Conservation (phyloP, 2,888 invertebrate genomes). For the Lithosia quadra region DNA sequence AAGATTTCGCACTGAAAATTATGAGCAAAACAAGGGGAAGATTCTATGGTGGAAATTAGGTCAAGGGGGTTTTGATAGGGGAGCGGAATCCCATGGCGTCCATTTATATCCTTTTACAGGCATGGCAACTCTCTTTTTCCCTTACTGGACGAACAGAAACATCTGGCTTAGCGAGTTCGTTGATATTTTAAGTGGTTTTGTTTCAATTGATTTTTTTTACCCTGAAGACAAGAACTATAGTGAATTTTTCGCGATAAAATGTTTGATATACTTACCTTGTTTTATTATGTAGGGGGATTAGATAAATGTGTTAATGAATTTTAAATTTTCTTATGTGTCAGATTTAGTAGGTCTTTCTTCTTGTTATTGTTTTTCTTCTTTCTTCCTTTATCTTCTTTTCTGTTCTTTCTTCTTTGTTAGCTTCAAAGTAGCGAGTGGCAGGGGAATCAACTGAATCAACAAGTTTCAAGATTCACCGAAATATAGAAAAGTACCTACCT, state of each 20-base stretch:
- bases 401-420: no score
- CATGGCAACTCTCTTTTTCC: neutral
- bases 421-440: no score
- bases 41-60: slow-evolving; percentile 48
- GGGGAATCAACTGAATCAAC: no score
- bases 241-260: neutral
- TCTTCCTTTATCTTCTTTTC: no score
- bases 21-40: slow-evolving; percentile 22
- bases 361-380: no score
- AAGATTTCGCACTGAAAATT: neutral
- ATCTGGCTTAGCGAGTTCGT: neutral
- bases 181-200: neutral
- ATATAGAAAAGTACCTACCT: no score
- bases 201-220: neutral
- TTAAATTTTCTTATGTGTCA: no score
- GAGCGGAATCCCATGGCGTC: slow-evolving; percentile 11
- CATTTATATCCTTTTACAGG: slow-evolving; percentile 9
- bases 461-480: no score
- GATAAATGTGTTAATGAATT: no score
- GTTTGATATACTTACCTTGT: no score
- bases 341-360: no score
- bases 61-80: slow-evolving; percentile 42
- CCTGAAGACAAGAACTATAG: neutral
- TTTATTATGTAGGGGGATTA: no score
- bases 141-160: neutral